phyloP scores from a whole-genome alignment of 2,797 vertebrate genomes.

The Lepilemur ruficaudatus region DNA sequence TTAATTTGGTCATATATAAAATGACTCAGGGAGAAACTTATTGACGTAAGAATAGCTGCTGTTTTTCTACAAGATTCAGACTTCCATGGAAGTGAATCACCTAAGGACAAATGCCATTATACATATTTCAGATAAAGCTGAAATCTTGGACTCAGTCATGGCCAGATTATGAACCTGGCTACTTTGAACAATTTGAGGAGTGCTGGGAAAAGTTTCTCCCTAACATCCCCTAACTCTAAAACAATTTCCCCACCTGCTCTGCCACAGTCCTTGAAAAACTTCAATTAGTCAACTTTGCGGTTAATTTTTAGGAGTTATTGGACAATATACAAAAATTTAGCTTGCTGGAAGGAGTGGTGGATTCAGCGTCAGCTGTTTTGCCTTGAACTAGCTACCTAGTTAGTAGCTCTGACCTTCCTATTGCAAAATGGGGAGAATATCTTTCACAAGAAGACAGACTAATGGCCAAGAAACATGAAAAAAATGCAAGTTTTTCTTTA shows the following conservation, averaged over 20 bases:
- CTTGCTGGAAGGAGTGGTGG: background rate
- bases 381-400: background rate
- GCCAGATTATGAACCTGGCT: background rate
- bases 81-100: background rate
- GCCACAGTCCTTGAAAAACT: background rate
- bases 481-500: background rate
- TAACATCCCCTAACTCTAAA: background rate
- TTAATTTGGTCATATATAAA: background rate
- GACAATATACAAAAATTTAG: background rate
- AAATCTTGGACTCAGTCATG: background rate
- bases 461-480: too few species aligned
- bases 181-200: background rate
- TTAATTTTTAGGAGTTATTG: background rate
- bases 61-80: background rate
- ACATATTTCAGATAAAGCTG: background rate
- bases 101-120: background rate
- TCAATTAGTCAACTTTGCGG: background rate
- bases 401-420: background rate
- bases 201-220: background rate
- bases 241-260: background rate
- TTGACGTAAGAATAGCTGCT: background rate
- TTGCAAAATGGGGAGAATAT: background rate
- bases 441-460: background rate
- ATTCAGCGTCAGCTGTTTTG: background rate
- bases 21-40: background rate